These are phyloP conservation scores for Lates calcarifer DNA, from an alignment of 2,113 vertebrate species.

Conservation along the genomic window DNA sequence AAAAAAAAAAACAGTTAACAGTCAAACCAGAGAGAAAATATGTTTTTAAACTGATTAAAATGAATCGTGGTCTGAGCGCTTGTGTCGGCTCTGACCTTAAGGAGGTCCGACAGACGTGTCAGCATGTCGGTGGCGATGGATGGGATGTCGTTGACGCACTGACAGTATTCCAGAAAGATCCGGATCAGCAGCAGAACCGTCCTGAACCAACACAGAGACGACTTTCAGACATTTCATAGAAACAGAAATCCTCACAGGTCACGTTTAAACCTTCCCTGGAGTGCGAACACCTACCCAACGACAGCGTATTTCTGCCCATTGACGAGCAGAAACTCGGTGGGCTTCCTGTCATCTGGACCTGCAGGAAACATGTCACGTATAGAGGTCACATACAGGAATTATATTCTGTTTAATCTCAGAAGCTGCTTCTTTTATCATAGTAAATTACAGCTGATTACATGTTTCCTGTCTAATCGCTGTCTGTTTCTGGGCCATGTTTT, in stretches of 20 bases:
- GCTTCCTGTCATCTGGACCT: constrained; percentile 92
- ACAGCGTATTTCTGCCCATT: constrained; percentile 95
- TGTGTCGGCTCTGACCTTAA: constrained; percentile 87
- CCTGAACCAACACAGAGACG: constrained; percentile 74
- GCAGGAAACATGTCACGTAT: constrained; percentile 8
- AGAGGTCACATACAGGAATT: neutral
- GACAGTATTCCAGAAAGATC: constrained; percentile 99
- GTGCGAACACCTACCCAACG: constrained; percentile 89
- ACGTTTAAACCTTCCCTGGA: no score
- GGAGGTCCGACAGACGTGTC: constrained; percentile 93
- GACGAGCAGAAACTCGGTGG: constrained; percentile 91
- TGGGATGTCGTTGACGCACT: constrained; percentile 98
- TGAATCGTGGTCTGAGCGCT: neutral
- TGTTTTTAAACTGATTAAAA: no score
- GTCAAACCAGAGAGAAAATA: no score
- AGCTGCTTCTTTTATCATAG: no score
- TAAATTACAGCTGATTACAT: no score
- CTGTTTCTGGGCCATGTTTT: no score
- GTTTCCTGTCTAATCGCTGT: neutral
- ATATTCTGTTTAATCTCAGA: neutral
- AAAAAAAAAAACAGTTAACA: no score
- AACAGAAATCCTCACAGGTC: no score
- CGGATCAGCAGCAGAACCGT: constrained; percentile 97
- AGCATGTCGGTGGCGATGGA: constrained; percentile 97
- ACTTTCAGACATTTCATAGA: no score